These are phyloP conservation scores for Atta colombica DNA, from an alignment of 1,140 invertebrate genomes.

Conservation along the genomic window DNA sequence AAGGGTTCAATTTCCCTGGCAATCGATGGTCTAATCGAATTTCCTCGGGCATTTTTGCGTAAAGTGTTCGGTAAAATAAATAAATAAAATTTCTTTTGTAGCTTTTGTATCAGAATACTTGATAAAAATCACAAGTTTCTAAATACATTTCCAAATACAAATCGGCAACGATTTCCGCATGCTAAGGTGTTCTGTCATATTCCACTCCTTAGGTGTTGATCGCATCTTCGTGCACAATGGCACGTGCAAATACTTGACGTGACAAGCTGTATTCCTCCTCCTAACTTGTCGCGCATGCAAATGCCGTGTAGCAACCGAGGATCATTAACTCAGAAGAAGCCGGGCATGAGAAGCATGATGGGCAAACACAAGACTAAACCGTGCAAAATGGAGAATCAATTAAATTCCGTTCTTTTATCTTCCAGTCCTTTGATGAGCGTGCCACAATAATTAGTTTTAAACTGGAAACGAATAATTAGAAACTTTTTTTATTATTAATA, in stretches of 20 bases:
- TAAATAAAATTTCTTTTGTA: slow-evolving; percentile 11
- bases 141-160: background rate
- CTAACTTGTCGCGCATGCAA: slow-evolving; percentile 34
- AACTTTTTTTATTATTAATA: background rate
- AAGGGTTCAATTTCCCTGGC: background rate
- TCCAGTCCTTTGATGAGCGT: background rate
- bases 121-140: background rate
- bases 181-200: background rate
- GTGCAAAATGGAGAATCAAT: background rate
- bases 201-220: background rate
- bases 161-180: background rate
- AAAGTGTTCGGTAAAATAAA: background rate
- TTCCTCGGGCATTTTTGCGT: background rate
- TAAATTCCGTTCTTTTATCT: background rate
- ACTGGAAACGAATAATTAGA: background rate
- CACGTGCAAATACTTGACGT: slow-evolving; percentile 52
- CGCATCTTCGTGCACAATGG: slow-evolving; percentile 4
- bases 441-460: background rate
- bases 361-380: background rate
- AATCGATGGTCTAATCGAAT: slow-evolving; percentile 19
- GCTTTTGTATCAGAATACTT: background rate
- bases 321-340: slow-evolving; percentile 49
- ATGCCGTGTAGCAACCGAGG: slow-evolving; percentile 37
- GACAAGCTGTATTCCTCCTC: background rate
- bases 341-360: slow-evolving; percentile 12